These are phyloP conservation scores for Gopherus flavomarginatus DNA, from an alignment of 2,113 vertebrate genomes.

Conservation along the genomic window DNA sequence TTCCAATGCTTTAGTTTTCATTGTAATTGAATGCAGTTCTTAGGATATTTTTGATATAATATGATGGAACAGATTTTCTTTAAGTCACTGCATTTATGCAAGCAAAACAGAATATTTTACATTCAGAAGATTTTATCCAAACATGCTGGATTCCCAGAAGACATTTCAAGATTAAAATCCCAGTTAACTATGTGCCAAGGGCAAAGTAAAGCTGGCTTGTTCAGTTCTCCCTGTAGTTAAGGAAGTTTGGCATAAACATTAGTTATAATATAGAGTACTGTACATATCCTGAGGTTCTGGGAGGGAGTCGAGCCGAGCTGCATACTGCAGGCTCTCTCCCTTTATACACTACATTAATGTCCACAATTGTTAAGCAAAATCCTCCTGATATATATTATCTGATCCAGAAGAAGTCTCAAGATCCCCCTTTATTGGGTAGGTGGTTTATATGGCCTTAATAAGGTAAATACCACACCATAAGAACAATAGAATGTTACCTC, in stretches of 20 bases:
- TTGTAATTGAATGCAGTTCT: conserved; percentile 47
- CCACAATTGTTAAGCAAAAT: background rate
- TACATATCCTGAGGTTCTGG: conserved; percentile 5
- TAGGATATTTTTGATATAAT: conserved; percentile 51
- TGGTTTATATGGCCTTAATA: background rate
- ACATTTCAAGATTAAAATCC: conserved; percentile 38
- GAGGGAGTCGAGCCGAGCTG: background rate
- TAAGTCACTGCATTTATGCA: conserved; percentile 12
- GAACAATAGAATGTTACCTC: background rate
- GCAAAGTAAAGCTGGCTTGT: conserved; percentile 34
- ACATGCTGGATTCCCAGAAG: conserved; percentile 45
- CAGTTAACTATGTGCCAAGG: conserved; percentile 20
- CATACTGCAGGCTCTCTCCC: background rate
- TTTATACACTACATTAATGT: background rate
- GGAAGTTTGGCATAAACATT: conserved; percentile 24
- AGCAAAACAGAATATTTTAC: conserved; percentile 22
- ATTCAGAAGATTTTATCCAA: conserved; percentile 48
- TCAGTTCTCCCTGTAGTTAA: conserved; percentile 24
- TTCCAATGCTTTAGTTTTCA: conserved; percentile 44
- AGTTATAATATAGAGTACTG: background rate
- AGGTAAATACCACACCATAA: background rate
- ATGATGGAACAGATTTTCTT: conserved; percentile 35
- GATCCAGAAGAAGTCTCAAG: background rate
- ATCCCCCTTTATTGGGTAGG: background rate
- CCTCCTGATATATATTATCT: background rate